A percentile compares a stretch with the other conserved stretches of the same genome.
phyloP scores from a whole-genome alignment of 1,140 invertebrate genomes.

The Saccostrea cuccullata region DNA sequence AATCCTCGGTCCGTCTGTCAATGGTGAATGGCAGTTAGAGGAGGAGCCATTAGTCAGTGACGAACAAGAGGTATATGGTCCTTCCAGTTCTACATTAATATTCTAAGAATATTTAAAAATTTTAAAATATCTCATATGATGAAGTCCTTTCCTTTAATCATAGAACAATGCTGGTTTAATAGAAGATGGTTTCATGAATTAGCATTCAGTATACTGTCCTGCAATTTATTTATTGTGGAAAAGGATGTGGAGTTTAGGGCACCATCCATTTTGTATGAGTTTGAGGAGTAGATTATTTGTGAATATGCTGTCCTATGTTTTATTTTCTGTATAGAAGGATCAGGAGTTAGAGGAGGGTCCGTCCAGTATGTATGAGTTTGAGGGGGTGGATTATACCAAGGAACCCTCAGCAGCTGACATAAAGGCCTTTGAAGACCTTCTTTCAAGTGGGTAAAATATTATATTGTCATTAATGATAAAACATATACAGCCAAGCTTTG shows the following conservation, averaged over 20 bases:
- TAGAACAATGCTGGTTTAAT: background rate
- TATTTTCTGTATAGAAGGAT: background rate
- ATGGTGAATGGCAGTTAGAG: slow-evolving; percentile 70
- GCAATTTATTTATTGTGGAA: background rate
- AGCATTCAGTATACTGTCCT: slow-evolving; percentile 42
- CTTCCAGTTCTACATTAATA: no score
- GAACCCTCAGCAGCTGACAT: slow-evolving; percentile 72
- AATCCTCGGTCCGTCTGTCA: slow-evolving; percentile 67
- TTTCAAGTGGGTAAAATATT: slow-evolving; percentile 57
- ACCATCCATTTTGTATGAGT: slow-evolving; percentile 74
- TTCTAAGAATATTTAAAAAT: no score
- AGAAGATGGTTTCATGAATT: slow-evolving; percentile 59
- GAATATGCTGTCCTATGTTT: background rate
- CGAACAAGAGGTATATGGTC: slow-evolving; percentile 18
- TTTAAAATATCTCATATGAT: no score
- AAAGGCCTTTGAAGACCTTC: slow-evolving; percentile 72
- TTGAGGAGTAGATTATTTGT: slow-evolving; percentile 76
- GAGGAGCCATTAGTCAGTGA: slow-evolving; percentile 49
- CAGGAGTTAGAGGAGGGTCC: slow-evolving; percentile 53
- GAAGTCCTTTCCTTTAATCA: background rate
- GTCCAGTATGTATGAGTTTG: slow-evolving; percentile 76
- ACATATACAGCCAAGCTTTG: no score
- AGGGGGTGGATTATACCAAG: slow-evolving; percentile 77
- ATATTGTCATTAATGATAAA: no score
- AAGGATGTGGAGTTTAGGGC: slow-evolving; percentile 40